Conservation (phyloP, 1,140 invertebrate genomes). For the Wiebesia pumilae region DNA sequence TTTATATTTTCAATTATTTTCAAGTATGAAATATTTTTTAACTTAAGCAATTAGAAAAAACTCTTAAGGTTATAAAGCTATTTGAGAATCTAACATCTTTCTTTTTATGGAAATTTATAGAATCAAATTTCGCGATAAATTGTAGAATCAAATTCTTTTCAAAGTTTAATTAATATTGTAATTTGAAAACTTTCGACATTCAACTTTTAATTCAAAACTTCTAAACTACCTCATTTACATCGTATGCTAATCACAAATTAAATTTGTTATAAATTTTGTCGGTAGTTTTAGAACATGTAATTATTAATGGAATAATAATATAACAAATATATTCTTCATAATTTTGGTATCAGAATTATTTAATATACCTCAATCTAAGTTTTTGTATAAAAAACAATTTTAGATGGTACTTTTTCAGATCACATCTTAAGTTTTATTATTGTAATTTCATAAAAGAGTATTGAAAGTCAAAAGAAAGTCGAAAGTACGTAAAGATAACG, state of each 20-base stretch:
- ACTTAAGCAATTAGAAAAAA: not conserved
- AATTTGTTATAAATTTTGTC: not conserved
- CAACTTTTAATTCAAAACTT: slow-evolving; percentile 3
- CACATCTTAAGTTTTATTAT: too few species aligned
- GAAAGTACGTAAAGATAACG: too few species aligned
- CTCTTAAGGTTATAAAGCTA: not conserved
- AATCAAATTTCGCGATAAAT: not conserved
- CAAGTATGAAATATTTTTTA: not conserved
- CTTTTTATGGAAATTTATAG: not conserved
- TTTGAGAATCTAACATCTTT: not conserved
- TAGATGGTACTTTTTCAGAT: too few species aligned
- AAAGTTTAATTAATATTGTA: slow-evolving; percentile 2
- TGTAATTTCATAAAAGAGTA: too few species aligned
- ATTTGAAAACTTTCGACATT: not conserved
- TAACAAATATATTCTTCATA: too few species aligned
- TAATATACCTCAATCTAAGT: too few species aligned
- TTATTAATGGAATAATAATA: too few species aligned
- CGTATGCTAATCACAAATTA: slow-evolving; percentile 2
- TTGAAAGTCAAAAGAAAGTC: too few species aligned
- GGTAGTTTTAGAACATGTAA: too few species aligned
- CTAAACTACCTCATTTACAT: not conserved
- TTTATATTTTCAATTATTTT: not conserved
- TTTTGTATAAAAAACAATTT: too few species aligned
- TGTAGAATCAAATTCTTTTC: not conserved
- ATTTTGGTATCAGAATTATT: too few species aligned